Percentiles rank a stretch among this genome's conserved stretches.
phyloP scores from a whole-genome alignment of 2,113 vertebrate genomes.

The Galeopterus variegatus region DNA sequence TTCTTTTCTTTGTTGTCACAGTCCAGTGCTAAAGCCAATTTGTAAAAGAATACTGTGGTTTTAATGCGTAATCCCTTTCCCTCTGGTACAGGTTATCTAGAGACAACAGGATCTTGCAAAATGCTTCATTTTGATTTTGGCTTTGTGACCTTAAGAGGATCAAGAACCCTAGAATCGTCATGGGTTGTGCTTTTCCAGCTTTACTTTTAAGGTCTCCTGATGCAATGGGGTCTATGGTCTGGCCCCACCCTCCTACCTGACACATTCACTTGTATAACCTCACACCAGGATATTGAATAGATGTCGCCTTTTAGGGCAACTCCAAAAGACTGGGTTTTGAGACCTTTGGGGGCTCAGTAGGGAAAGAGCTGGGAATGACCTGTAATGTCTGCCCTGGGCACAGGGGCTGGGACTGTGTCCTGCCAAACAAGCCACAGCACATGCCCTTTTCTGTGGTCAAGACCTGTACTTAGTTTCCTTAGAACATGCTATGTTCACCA shows the following conservation, averaged over 20 bases:
- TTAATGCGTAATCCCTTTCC: slow-evolving; percentile 68
- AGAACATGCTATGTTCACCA: neutral
- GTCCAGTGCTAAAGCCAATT: slow-evolving; percentile 75
- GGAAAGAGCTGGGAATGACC: neutral
- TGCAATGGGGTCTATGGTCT: neutral
- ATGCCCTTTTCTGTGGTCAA: neutral
- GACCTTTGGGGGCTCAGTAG: neutral
- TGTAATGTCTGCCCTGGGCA: neutral
- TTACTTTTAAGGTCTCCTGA: neutral
- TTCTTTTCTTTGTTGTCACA: slow-evolving; percentile 71
- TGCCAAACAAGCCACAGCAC: neutral
- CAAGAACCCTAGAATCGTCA: neutral
- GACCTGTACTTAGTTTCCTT: neutral
- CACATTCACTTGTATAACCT: neutral
- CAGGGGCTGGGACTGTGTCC: neutral
- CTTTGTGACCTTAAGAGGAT: slow-evolving; percentile 20
- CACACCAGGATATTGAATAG: neutral
- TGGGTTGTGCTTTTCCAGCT: neutral
- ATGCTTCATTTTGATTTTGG: slow-evolving; percentile 56
- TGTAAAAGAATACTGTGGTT: slow-evolving; percentile 69
- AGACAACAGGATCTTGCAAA: slow-evolving; percentile 71
- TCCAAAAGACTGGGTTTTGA: neutral
- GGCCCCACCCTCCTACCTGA: neutral
- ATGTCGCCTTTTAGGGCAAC: neutral
- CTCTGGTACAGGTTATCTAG: slow-evolving; percentile 57